phyloP scores from a whole-genome alignment of 2,797 vertebrate species.

The Sparus aurata region DNA sequence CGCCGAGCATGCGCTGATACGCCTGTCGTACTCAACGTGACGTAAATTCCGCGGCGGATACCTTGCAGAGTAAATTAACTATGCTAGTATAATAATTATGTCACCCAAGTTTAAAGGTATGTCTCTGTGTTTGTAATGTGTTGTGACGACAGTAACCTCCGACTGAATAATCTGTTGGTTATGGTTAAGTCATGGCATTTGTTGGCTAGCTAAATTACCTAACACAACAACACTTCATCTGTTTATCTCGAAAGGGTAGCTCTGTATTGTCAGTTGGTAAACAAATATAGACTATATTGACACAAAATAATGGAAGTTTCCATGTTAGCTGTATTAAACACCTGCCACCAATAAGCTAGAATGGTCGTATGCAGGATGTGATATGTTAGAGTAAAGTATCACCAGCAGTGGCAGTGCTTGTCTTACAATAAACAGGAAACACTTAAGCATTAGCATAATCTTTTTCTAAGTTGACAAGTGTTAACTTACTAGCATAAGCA shows the following conservation, averaged over 20 bases:
- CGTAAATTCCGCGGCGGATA: neutral
- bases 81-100: neutral
- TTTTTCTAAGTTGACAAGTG: too few species aligned
- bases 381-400: neutral
- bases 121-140: neutral
- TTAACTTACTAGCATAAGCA: neutral
- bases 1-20: neutral
- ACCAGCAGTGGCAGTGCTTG: neutral
- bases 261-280: neutral
- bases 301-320: neutral
- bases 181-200: neutral
- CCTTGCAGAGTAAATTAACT: neutral
- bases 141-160: neutral
- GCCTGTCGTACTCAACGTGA: neutral
- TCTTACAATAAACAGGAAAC: constrained; percentile 1
- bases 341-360: neutral
- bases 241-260: neutral
- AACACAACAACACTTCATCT: neutral
- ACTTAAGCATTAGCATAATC: neutral
- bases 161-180: neutral
- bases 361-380: neutral
- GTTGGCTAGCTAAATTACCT: neutral
- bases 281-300: neutral
- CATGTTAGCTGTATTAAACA: neutral
- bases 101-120: neutral